phyloP scores from a whole-genome alignment of 2,113 vertebrate genomes.

The Grammomys dolichurus region DNA sequence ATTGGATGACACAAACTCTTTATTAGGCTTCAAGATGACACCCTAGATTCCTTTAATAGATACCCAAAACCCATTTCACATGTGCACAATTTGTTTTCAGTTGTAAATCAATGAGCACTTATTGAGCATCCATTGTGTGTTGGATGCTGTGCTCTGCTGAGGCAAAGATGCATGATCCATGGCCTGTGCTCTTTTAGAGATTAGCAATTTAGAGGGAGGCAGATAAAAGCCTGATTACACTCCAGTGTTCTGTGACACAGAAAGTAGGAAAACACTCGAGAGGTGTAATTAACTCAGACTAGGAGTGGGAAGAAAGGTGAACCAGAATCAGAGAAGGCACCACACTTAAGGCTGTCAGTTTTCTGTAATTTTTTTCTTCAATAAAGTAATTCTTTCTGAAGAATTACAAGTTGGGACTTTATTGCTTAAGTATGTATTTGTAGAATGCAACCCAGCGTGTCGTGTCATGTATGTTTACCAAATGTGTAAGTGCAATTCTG shows the following conservation, averaged over 20 bases:
- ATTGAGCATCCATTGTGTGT: slow-evolving; percentile 31
- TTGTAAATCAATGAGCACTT: slow-evolving; percentile 48
- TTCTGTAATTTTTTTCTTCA: not conserved
- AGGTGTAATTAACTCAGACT: not conserved
- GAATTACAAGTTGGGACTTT: not conserved
- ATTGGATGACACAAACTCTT: not conserved
- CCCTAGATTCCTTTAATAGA: not conserved
- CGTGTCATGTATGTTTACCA: not conserved
- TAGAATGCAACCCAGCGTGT: not conserved
- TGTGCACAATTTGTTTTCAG: slow-evolving; percentile 45
- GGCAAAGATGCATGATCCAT: not conserved
- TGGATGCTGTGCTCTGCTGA: slow-evolving; percentile 7
- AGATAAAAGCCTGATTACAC: not conserved
- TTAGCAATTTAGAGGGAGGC: slow-evolving; percentile 8
- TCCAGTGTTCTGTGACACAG: not conserved
- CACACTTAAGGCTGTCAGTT: not conserved
- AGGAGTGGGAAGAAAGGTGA: not conserved
- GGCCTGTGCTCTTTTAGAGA: slow-evolving; percentile 31
- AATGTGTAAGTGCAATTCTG: not conserved
- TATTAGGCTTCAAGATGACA: not conserved
- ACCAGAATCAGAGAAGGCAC: not conserved
- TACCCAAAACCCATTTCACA: not conserved
- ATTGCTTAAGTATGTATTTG: not conserved
- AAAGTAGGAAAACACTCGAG: not conserved
- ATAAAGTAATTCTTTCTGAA: not conserved